These are phyloP conservation scores for Nasua narica DNA, from an alignment of 2,797 vertebrate genomes.

Conservation along the genomic window DNA sequence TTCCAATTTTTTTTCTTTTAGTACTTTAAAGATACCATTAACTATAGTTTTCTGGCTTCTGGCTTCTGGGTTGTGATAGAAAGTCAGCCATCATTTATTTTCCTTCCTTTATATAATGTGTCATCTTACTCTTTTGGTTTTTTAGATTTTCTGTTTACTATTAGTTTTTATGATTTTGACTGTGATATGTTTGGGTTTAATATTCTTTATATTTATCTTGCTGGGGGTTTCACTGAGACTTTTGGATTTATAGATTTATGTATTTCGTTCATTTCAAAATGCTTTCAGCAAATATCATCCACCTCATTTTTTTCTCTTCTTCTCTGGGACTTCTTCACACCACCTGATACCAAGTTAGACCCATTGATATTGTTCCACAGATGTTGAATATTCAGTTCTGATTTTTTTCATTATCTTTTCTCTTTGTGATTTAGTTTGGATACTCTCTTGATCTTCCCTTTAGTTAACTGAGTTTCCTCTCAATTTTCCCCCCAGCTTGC, in stretches of 20 bases:
- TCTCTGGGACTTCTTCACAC: background rate
- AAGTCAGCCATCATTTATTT: background rate
- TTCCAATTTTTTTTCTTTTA: background rate
- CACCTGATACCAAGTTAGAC: background rate
- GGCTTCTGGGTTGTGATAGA: background rate
- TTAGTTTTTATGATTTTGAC: background rate
- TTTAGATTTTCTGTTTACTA: background rate
- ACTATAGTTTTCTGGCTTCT: background rate
- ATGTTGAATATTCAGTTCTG: background rate
- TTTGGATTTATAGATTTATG: background rate
- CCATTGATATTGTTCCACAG: background rate
- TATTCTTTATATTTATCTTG: background rate
- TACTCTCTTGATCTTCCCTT: background rate
- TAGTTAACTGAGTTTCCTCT: background rate
- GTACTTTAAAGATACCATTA: background rate
- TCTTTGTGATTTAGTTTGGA: background rate
- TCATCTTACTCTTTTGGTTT: background rate
- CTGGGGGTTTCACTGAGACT: background rate
- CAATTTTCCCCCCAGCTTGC: background rate
- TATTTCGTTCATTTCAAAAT: background rate
- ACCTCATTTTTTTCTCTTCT: background rate
- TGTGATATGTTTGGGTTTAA: background rate
- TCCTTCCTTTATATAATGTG: background rate
- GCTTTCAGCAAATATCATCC: background rate
- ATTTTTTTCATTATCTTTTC: background rate